Percentiles rank a stretch among this genome's conserved stretches.
Conservation (phyloP, 2,797 vertebrate genomes). For the Acanthurus lineatus region DNA sequence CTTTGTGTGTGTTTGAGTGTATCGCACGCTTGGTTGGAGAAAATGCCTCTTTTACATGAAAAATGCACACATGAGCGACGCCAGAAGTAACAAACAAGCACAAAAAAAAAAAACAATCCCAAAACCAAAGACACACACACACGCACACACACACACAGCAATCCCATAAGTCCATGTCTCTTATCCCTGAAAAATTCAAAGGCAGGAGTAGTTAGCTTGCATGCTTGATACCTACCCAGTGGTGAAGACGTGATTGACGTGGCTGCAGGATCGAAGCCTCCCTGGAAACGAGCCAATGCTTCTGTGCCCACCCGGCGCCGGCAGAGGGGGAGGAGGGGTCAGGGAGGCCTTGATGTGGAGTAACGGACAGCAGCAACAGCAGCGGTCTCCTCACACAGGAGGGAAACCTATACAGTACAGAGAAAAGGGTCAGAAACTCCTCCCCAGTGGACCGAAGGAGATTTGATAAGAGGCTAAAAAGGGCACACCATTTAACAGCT, state of each 20-base stretch:
- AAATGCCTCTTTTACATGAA: conserved; percentile 63
- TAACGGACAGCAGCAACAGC: conserved; percentile 14
- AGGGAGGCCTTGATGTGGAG: conserved; percentile 51
- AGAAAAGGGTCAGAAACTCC: conserved; percentile 68
- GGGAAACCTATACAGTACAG: conserved; percentile 66
- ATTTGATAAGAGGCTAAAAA: conserved; percentile 70
- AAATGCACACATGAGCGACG: conserved; percentile 60
- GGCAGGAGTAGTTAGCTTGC: not conserved
- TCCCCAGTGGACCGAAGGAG: conserved; percentile 48
- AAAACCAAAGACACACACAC: conserved; percentile 29
- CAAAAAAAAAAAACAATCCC: conserved; percentile 25
- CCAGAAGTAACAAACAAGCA: conserved; percentile 62
- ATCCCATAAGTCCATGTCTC: conserved; percentile 29
- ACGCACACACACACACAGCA: too few relatives aligned
- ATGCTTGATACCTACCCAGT: conserved; percentile 82
- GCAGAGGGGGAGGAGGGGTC: conserved; percentile 26
- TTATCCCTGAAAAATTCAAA: conserved; percentile 36
- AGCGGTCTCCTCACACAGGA: conserved; percentile 56
- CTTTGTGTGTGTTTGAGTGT: conserved; percentile 26
- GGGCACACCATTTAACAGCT: conserved; percentile 71
- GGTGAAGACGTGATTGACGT: conserved; percentile 88
- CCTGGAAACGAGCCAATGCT: conserved; percentile 76
- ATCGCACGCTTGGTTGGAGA: conserved; percentile 68
- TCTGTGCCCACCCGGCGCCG: conserved; percentile 59
- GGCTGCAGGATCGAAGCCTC: conserved; percentile 80